phyloP scores from a whole-genome alignment of 2,113 vertebrate species.

The Cyprinodon brontotheroides region DNA sequence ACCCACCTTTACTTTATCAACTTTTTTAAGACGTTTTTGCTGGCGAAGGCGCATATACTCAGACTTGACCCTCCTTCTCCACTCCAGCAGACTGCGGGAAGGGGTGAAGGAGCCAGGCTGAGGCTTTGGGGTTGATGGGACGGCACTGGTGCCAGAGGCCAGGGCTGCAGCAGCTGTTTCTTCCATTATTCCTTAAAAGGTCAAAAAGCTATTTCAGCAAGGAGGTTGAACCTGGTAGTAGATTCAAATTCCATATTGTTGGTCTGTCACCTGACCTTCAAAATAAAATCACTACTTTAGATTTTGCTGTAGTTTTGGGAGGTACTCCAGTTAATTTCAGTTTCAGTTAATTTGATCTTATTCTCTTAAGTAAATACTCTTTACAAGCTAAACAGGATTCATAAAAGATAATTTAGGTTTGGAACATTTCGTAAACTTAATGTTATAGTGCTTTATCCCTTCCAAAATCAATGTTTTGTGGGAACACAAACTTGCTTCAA shows the following conservation, averaged over 20 bases:
- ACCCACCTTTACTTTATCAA: slow-evolving; percentile 89
- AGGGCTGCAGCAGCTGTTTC: slow-evolving; percentile 49
- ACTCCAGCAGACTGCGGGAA: slow-evolving; percentile 85
- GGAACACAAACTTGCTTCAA: no score
- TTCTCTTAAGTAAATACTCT: not conserved
- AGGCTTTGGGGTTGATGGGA: slow-evolving; percentile 48
- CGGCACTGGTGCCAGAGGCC: slow-evolving; percentile 14
- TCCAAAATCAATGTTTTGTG: no score
- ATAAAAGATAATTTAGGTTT: no score
- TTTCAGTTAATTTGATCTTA: not conserved
- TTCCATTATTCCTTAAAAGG: slow-evolving; percentile 66
- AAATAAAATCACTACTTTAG: not conserved
- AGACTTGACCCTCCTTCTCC: slow-evolving; percentile 95
- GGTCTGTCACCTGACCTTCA: not conserved
- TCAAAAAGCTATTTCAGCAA: not conserved
- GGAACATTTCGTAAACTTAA: no score
- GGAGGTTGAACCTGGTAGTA: not conserved
- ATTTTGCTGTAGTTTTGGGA: not conserved
- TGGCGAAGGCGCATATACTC: slow-evolving; percentile 97
- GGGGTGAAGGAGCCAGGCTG: slow-evolving; percentile 72
- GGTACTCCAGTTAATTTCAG: not conserved
- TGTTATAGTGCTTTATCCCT: no score
- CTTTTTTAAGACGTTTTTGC: slow-evolving; percentile 91
- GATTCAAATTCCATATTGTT: not conserved
- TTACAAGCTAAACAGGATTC: not conserved